Percentiles rank a stretch among this genome's conserved stretches.
These are phyloP conservation scores for Magallana ariakensis DNA, from an alignment of 1,140 invertebrate species.

Conservation along the genomic window DNA sequence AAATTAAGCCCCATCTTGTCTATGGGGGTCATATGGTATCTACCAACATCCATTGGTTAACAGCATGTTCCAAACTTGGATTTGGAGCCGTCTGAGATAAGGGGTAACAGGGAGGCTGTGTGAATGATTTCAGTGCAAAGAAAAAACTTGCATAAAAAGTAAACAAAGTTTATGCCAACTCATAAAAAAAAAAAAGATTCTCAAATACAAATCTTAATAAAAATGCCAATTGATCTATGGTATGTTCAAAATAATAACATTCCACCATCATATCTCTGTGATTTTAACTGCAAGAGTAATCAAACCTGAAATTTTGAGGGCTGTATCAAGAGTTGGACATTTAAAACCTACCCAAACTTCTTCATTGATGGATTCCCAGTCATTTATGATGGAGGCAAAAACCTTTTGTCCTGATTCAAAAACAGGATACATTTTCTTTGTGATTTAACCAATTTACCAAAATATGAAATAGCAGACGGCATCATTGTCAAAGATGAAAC, in stretches of 20 bases:
- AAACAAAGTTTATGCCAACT: background rate
- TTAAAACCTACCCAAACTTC: slow-evolving; percentile 54
- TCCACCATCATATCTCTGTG: background rate
- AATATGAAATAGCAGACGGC: slow-evolving; percentile 48
- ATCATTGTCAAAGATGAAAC: slow-evolving; percentile 42
- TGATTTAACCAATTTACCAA: slow-evolving; percentile 35
- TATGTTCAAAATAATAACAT: background rate
- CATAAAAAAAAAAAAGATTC: background rate
- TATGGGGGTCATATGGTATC: slow-evolving; percentile 57
- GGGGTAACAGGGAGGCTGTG: slow-evolving; percentile 25
- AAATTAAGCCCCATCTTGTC: slow-evolving; percentile 54
- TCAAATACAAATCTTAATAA: background rate
- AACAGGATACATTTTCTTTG: slow-evolving; percentile 54
- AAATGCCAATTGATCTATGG: background rate
- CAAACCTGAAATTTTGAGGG: background rate
- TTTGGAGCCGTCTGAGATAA: slow-evolving; percentile 35
- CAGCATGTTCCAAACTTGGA: slow-evolving; percentile 41
- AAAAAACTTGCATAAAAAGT: slow-evolving; percentile 28
- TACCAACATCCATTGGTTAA: slow-evolving; percentile 45
- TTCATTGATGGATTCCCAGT: slow-evolving; percentile 55
- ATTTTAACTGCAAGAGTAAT: background rate
- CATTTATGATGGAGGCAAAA: slow-evolving; percentile 50
- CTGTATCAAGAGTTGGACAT: background rate
- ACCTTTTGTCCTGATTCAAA: slow-evolving; percentile 55
- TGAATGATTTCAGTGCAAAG: background rate